A percentile compares a stretch with the other conserved stretches of the same genome.
Conservation (phyloP, 2,888 invertebrate species). For the Neoitamus cyanurus region DNA sequence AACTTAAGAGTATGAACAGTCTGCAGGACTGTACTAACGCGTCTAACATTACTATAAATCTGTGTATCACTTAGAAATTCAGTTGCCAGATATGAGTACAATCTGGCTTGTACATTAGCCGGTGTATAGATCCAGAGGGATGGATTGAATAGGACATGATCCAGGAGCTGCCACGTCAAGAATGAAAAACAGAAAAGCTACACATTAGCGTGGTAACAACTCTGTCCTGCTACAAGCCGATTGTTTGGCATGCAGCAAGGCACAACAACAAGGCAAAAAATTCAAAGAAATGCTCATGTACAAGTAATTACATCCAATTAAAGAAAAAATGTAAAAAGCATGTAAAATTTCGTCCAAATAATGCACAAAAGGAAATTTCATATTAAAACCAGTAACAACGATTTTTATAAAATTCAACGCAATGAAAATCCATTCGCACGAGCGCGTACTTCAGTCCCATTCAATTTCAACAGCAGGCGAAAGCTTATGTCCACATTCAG, state of each 20-base stretch:
- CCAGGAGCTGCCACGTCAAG: constrained; percentile 95
- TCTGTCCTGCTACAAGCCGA: constrained; percentile 70
- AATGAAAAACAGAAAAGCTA: constrained; percentile 92
- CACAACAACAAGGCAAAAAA: constrained; percentile 44
- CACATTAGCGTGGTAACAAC: constrained; percentile 72
- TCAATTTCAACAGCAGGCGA: background rate
- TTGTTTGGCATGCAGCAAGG: constrained; percentile 59
- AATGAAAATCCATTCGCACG: background rate
- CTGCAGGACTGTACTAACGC: constrained; percentile 97
- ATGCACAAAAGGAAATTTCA: background rate
- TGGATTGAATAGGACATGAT: constrained; percentile 99
- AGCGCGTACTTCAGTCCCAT: background rate
- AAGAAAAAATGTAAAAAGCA: constrained; percentile 36
- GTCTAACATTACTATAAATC: constrained; percentile 94
- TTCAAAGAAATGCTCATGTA: background rate
- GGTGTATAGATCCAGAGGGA: constrained; percentile 99
- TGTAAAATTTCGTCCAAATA: constrained; percentile 35
- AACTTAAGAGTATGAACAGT: constrained; percentile 98
- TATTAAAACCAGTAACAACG: background rate
- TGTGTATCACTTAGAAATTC: constrained; percentile 98
- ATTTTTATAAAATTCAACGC: background rate
- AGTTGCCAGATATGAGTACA: constrained; percentile 98
- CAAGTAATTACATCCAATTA: background rate
- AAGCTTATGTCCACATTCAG: background rate
- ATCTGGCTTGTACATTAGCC: constrained; percentile 91